Percentiles rank a stretch among this genome's conserved stretches.
These are phyloP conservation scores for Aplidium turbinatum DNA, from an alignment of 23 tunicate genomes.

Conservation along the genomic window DNA sequence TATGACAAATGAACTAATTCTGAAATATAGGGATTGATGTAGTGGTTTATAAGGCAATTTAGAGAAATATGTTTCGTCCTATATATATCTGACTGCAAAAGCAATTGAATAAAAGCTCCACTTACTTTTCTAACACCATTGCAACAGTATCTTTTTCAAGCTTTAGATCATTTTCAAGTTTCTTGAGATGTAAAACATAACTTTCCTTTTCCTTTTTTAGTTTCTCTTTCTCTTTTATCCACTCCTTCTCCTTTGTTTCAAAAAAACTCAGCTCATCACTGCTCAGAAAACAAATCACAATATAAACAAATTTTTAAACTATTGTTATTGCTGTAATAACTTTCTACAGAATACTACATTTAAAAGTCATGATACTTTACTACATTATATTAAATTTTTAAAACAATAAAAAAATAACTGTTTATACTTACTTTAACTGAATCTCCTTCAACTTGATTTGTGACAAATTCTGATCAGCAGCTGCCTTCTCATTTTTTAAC, in stretches of 20 bases:
- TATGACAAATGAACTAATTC: too few species aligned
- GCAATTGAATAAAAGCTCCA: too few species aligned
- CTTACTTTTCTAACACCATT: constrained; percentile 8
- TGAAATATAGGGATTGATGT: too few species aligned
- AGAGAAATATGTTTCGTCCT: too few species aligned
- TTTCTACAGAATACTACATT: neutral
- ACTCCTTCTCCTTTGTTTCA: neutral
- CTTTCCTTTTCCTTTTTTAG: constrained; percentile 2
- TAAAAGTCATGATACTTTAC: too few species aligned
- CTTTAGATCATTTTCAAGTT: constrained; percentile 10
- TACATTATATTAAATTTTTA: too few species aligned
- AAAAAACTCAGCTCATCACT: constrained; percentile 23
- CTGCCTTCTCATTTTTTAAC: constrained; percentile 17
- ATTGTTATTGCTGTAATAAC: neutral
- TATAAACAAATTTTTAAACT: neutral
- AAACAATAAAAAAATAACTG: too few species aligned
- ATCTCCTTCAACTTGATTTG: neutral
- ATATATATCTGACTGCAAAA: too few species aligned
- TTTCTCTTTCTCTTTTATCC: constrained; percentile 2
- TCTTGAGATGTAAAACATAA: neutral
- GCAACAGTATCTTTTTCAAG: constrained; percentile 22
- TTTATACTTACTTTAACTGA: constrained; percentile 16
- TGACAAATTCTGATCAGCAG: neutral
- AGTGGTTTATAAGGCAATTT: too few species aligned
- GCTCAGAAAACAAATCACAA: neutral